These are phyloP conservation scores for Mus spicilegus DNA, from an alignment of 2,113 vertebrate genomes.

Conservation along the genomic window DNA sequence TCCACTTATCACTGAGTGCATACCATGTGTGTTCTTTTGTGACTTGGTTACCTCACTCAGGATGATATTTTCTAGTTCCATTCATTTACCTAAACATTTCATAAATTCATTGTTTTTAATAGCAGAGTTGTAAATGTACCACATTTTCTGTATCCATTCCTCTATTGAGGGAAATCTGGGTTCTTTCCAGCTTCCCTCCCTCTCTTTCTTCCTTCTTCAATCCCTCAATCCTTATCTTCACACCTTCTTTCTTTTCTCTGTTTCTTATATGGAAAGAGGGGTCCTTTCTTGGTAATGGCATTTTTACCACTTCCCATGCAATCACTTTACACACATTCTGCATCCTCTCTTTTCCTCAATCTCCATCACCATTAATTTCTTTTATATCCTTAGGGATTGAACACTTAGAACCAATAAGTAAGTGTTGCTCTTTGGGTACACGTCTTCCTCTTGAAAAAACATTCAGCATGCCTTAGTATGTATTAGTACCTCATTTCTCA, in stretches of 20 bases:
- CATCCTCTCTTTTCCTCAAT: too few relatives aligned
- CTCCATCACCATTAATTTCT: not conserved
- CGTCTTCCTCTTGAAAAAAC: not conserved
- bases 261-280: not conserved
- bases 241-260: not conserved
- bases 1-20: too few relatives aligned
- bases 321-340: not conserved
- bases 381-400: not conserved
- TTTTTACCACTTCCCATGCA: not conserved
- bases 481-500: not conserved
- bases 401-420: not conserved
- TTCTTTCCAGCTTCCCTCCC: too few relatives aligned
- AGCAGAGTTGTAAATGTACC: too few relatives aligned
- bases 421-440: not conserved
- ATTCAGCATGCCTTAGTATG: not conserved
- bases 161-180: too few relatives aligned
- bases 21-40: too few relatives aligned
- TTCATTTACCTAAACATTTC: too few relatives aligned
- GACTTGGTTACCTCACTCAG: too few relatives aligned
- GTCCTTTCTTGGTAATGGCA: not conserved
- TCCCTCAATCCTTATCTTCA: not conserved
- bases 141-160: too few relatives aligned
- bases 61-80: too few relatives aligned
- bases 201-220: too few relatives aligned
- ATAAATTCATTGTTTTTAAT: too few relatives aligned